Conservation (phyloP, 2,888 invertebrate species). For the Agapostemon virescens region DNA sequence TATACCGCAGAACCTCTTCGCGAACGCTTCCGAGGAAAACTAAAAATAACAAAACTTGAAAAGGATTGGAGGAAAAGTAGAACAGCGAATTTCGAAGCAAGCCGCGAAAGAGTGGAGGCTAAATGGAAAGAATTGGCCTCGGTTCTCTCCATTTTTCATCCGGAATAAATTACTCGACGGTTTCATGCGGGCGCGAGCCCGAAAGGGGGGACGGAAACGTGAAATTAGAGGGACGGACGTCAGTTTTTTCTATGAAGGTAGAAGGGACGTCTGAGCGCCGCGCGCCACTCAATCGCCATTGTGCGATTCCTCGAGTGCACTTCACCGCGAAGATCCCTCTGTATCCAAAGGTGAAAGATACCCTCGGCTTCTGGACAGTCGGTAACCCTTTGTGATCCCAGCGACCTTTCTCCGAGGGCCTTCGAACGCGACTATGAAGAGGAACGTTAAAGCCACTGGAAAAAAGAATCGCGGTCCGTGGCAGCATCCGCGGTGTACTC, state of each 20-base stretch:
- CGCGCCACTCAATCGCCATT: conserved; percentile 63
- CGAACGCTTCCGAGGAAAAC: neutral
- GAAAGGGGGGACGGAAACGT: neutral
- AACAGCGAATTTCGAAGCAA: neutral
- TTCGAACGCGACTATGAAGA: conserved; percentile 4
- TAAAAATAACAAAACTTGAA: neutral
- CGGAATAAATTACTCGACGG: neutral
- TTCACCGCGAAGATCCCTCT: conserved; percentile 36
- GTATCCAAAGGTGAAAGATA: conserved; percentile 37
- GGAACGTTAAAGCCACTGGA: conserved; percentile 16
- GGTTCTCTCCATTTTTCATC: neutral
- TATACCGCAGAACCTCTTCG: too few species aligned
- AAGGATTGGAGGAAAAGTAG: neutral
- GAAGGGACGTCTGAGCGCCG: conserved; percentile 54
- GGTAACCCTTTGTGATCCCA: neutral
- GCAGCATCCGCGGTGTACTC: neutral
- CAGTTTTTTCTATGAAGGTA: conserved; percentile 45
- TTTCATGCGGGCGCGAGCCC: neutral
- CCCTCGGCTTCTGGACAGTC: conserved; percentile 37
- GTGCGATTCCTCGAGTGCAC: conserved; percentile 54
- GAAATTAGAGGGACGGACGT: conserved; percentile 42
- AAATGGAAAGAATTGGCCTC: neutral
- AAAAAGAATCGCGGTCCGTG: neutral
- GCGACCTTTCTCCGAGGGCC: conserved; percentile 25
- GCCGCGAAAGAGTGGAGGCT: neutral